Percentiles rank a stretch among this genome's conserved stretches.
These are phyloP conservation scores for Pogoniulus pusillus DNA, from an alignment of 2,797 vertebrate species.

Conservation along the genomic window DNA sequence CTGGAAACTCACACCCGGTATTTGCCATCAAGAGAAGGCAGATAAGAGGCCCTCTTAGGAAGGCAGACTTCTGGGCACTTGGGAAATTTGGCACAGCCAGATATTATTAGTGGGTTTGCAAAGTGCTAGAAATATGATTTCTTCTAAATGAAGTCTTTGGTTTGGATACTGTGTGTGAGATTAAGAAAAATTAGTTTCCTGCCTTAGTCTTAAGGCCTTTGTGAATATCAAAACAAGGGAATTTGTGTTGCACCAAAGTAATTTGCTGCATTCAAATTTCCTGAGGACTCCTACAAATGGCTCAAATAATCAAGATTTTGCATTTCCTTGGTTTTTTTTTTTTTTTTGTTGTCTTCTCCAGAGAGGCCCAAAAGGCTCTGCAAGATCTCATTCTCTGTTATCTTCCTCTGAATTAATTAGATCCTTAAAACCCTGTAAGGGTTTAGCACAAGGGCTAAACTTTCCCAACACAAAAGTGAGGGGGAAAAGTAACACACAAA, in stretches of 20 bases:
- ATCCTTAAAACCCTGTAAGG: not conserved
- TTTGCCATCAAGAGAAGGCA: not conserved
- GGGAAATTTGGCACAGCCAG: not conserved
- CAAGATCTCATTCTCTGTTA: constrained; percentile 15
- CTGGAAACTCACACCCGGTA: not conserved
- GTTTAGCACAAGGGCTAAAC: no score
- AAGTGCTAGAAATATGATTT: not conserved
- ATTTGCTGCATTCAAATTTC: constrained; percentile 39
- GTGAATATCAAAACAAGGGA: constrained; percentile 21
- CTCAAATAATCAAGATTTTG: constrained; percentile 26
- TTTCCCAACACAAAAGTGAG: no score
- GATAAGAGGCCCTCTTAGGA: not conserved
- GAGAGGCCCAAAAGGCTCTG: not conserved
- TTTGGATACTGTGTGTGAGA: not conserved
- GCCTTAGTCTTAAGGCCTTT: constrained; percentile 9
- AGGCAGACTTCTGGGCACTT: not conserved
- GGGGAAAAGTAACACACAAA: no score
- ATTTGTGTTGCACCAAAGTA: not conserved
- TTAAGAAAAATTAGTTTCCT: constrained; percentile 15
- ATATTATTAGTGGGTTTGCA: not conserved
- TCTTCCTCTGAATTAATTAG: constrained; percentile 30
- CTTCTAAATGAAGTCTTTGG: not conserved
- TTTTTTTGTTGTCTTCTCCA: not conserved
- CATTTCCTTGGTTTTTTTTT: not conserved
- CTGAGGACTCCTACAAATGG: not conserved